These are phyloP conservation scores for Aleiodes sp. DNA, from an alignment of 1,140 invertebrate genomes.

Conservation along the genomic window DNA sequence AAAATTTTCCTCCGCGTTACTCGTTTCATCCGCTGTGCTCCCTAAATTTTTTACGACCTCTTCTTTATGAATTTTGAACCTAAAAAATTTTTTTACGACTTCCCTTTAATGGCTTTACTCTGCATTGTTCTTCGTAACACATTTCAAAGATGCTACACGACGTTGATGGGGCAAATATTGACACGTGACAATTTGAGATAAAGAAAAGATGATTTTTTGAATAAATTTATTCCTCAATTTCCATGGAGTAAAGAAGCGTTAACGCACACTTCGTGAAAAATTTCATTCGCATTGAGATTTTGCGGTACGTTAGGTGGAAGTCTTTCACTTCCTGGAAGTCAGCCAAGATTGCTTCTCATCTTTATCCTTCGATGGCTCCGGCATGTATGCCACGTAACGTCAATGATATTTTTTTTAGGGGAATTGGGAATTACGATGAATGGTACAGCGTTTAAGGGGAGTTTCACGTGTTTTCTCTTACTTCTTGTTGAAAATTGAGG, in stretches of 20 bases:
- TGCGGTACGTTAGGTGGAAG: not conserved
- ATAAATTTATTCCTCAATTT: not conserved
- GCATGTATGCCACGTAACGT: not conserved
- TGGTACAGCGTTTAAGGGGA: not conserved
- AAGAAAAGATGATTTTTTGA: not conserved
- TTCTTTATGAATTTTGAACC: not conserved
- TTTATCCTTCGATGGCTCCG: not conserved
- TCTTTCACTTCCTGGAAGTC: not conserved
- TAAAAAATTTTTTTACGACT: no score
- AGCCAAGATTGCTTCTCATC: constrained; percentile 7
- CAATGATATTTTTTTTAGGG: not conserved
- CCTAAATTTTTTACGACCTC: not conserved
- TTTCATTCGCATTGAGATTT: not conserved
- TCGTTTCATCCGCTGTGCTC: not conserved
- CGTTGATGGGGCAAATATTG: no score
- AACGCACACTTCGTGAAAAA: not conserved
- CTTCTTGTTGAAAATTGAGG: no score
- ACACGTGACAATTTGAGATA: no score
- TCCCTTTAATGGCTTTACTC: no score
- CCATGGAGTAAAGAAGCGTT: not conserved
- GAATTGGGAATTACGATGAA: not conserved
- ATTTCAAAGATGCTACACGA: no score
- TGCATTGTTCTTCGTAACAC: no score
- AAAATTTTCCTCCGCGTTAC: not conserved
- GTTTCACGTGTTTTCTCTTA: no score